Evolutionary conservation across 2,797 vertebrate species (phyloP), one percentile per base, ranked within the genome.

Genomic region (Myripristis jacobus): DNA sequence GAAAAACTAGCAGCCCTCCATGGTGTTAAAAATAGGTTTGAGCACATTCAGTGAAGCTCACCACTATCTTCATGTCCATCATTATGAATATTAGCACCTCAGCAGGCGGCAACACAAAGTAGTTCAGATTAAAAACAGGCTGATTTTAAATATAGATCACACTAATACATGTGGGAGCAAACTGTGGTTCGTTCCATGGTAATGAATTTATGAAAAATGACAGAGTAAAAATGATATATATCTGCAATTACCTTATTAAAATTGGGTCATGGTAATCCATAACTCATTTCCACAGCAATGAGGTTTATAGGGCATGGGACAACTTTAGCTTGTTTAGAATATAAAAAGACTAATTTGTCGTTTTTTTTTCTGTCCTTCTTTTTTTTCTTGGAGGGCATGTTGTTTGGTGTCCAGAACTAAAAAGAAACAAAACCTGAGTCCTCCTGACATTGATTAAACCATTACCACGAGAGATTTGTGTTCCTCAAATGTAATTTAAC

Each of bases 211-310:
- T 80, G 70, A 75, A 78, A 82, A 75, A 60, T n/a, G 53, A 81
- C 60, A 66, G 15, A 50, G 66, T 73, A 58, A 55, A 82, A 81
- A 78, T 84, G 46, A 90, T 87, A 67, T 68, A 84, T 84, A 81
- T 85, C 50, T 51, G 34, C 70, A 77, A 88, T 91, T 83, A 88
- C 53, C 61, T 82, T 64, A 82, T 88, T 89, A 83, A 63, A 91
- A 91, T 46, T 85, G 82, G 87, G 83, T 83, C 86, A 88, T 31
- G 25, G 58, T 73, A 79, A 90, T 92, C 88, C 79, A 90, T 91
- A 88, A 84, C 62, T 89, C 79, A 81, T 88, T 89, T 85, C 79
- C 65, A 70, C 44, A 71, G 66, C 66, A 73, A 48, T 63, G 68
- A 78, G 46, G 64, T 63, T 79, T 66, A 56, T n/a, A 31, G 56